Evolutionary conservation across 2,797 vertebrate genomes (phyloP).

Genomic region (Coendou prehensilis): DNA sequence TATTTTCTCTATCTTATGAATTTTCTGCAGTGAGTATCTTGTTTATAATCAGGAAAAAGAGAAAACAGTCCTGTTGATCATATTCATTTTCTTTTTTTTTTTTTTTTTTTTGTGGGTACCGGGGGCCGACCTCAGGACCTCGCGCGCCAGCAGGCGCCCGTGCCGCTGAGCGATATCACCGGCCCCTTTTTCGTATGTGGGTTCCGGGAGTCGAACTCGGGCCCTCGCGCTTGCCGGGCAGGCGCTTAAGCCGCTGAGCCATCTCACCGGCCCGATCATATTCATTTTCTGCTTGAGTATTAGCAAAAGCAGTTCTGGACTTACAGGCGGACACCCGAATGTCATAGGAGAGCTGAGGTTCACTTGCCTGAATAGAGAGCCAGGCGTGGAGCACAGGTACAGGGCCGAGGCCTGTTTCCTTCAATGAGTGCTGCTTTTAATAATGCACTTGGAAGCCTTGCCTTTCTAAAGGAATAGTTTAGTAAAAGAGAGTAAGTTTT

Average conservation of each 20-base stretch:
- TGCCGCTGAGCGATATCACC: no score
- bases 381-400: background rate
- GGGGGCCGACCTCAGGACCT: no score
- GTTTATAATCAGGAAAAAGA: background rate
- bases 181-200: no score
- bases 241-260: no score
- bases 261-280: no score
- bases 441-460: background rate
- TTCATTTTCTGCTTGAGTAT: background rate
- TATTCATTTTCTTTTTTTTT: background rate
- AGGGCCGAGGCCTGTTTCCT: background rate
- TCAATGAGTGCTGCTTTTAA: background rate
- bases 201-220: no score
- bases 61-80: background rate
- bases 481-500: slow-evolving; percentile 22
- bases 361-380: background rate
- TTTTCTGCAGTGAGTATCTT: background rate
- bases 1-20: background rate
- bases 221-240: no score
- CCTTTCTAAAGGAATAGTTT: slow-evolving; percentile 20
- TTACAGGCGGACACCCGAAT: background rate
- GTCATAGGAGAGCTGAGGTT: background rate
- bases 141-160: no score
- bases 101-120: no score
- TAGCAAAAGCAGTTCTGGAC: background rate